Conservation (phyloP, 2,797 vertebrate genomes). For the Ctenochaetus hawaiiensis region DNA sequence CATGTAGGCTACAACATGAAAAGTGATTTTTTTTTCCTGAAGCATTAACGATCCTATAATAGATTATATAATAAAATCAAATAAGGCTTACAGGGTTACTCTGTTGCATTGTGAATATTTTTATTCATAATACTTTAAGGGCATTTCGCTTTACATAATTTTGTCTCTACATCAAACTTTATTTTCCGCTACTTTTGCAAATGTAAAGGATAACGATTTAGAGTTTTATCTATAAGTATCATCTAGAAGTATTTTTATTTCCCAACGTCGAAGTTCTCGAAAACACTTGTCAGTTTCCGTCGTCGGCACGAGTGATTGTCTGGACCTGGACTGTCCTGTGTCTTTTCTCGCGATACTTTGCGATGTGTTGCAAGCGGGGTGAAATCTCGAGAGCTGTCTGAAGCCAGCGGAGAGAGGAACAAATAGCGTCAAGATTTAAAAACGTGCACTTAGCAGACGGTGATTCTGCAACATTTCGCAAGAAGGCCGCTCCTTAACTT, state of each 20-base stretch:
- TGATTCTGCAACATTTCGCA: conserved; percentile 42
- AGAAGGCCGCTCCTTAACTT: neutral
- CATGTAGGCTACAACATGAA: neutral
- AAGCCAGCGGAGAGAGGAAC: conserved; percentile 43
- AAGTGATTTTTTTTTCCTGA: neutral
- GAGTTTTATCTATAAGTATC: too few species aligned
- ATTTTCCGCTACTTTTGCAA: too few species aligned
- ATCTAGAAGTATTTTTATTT: too few species aligned
- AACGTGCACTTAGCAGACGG: conserved; percentile 45
- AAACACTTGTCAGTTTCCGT: conserved; percentile 18
- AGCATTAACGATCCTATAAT: neutral
- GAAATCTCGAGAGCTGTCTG: conserved; percentile 66
- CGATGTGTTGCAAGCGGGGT: conserved; percentile 36
- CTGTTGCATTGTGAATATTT: neutral
- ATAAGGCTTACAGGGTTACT: neutral
- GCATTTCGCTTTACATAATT: neutral
- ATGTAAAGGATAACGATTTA: too few species aligned
- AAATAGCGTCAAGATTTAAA: conserved; percentile 48
- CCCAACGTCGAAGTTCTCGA: neutral
- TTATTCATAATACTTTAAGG: neutral
- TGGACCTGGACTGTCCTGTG: neutral
- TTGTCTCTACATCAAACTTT: neutral
- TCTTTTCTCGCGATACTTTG: conserved; percentile 67
- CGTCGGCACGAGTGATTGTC: neutral
- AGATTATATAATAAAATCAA: neutral